phyloP scores from a whole-genome alignment of 92 coral and sea anemone genomes.

The Epizoanthus stellaris region DNA sequence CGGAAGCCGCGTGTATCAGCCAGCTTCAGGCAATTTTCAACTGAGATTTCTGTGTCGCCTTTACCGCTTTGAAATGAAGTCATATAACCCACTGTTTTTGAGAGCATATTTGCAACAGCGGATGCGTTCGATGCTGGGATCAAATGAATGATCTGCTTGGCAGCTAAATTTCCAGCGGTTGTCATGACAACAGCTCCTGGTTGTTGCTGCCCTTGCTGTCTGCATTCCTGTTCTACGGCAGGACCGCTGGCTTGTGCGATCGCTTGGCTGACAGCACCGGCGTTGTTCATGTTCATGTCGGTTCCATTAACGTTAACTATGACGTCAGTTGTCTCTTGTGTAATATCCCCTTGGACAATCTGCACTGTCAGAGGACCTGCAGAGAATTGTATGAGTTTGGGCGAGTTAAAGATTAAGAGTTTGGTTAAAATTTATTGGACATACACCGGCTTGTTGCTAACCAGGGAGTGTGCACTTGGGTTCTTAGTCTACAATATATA shows the following conservation, averaged over 20 bases:
- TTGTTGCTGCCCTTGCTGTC: slow-evolving; percentile 52
- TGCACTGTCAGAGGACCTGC: slow-evolving; percentile 12
- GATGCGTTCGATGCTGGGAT: slow-evolving; percentile 27
- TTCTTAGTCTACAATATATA: too few relatives aligned
- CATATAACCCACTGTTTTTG: not conserved
- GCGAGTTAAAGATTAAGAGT: too few relatives aligned
- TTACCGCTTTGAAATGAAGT: not conserved
- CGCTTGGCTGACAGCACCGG: slow-evolving; percentile 70
- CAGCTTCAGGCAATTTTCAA: too few relatives aligned
- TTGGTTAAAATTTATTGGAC: too few relatives aligned
- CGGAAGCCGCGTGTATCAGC: slow-evolving; percentile 22
- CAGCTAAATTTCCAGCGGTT: slow-evolving; percentile 58
- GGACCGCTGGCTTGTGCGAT: slow-evolving; percentile 44
- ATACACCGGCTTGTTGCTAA: too few relatives aligned
- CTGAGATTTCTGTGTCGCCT: too few relatives aligned
- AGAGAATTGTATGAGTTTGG: not conserved
- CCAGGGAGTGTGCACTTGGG: too few relatives aligned
- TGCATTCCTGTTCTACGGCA: slow-evolving; percentile 60
- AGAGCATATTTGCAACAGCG: not conserved
- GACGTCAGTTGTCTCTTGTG: too few relatives aligned
- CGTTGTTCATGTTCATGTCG: too few relatives aligned
- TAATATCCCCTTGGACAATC: slow-evolving; percentile 41
- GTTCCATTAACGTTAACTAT: too few relatives aligned
- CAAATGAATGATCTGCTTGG: slow-evolving; percentile 51
- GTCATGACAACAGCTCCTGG: slow-evolving; percentile 69